Evolutionary conservation across 1,140 invertebrate genomes (phyloP).

Genomic region (Zaprionus tsacasi): DNA sequence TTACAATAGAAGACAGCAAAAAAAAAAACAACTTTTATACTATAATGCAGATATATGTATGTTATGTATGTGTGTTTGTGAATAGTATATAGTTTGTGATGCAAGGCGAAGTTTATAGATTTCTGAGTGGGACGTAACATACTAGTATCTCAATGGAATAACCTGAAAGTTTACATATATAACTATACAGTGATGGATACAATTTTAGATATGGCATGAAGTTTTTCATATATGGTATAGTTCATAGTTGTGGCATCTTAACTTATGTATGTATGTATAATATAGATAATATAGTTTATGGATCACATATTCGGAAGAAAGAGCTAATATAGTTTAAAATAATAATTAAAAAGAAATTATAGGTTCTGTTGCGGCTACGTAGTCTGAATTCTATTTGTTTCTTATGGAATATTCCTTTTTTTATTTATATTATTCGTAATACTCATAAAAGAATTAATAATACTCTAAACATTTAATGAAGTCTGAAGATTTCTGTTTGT

Average conservation of each 20-base stretch:
- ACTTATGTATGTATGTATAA: too few relatives aligned
- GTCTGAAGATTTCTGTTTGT: too few relatives aligned
- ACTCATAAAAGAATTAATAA: not conserved
- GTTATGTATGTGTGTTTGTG: not conserved
- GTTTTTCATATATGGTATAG: not conserved
- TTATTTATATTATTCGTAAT: not conserved
- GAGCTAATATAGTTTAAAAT: not conserved
- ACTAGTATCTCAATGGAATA: not conserved
- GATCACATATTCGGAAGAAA: not conserved
- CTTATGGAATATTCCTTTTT: not conserved
- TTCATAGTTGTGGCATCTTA: not conserved
- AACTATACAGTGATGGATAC: not conserved
- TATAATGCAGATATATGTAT: not conserved
- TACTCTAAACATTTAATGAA: not conserved
- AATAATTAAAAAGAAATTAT: not conserved
- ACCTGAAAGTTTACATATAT: not conserved
- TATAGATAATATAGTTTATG: not conserved
- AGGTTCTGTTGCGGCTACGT: too few relatives aligned
- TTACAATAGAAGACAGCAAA: not conserved
- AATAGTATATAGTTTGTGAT: conserved; percentile 2
- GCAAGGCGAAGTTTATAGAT: not conserved
- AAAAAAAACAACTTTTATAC: not conserved
- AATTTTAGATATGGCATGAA: not conserved
- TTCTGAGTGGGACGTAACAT: not conserved
- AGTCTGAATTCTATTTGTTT: not conserved